These are phyloP conservation scores for Cryptus armator DNA, from an alignment of 2,888 invertebrate species.

Conservation along the genomic window DNA sequence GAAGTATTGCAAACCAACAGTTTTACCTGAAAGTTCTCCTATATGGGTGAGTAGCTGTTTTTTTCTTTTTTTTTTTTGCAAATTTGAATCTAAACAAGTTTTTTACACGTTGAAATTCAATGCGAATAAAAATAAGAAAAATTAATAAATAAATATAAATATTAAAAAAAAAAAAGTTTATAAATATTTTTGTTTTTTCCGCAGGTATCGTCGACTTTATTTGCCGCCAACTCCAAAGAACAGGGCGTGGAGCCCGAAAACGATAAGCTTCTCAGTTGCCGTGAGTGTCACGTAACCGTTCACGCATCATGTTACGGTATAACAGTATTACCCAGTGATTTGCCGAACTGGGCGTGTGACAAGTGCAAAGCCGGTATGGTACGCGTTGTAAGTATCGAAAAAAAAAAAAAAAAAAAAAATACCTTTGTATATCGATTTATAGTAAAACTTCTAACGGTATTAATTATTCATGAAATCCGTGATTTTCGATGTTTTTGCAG, in stretches of 20 bases:
- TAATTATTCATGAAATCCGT: background rate
- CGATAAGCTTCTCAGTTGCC: conserved; percentile 86
- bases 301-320: conserved; percentile 86
- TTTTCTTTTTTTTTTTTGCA: conserved; percentile 20
- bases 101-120: no score
- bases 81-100: background rate
- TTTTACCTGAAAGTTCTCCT: conserved; percentile 82
- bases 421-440: background rate
- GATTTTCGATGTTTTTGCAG: conserved; percentile 74
- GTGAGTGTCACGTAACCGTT: conserved; percentile 87
- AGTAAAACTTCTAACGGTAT: background rate
- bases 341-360: conserved; percentile 84
- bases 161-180: no score
- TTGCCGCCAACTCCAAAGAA: conserved; percentile 83
- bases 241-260: conserved; percentile 81
- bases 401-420: background rate
- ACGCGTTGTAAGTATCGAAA: conserved; percentile 78
- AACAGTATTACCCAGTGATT: conserved; percentile 80
- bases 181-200: background rate
- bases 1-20: conserved; percentile 82
- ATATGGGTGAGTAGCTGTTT: conserved; percentile 80
- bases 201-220: conserved; percentile 81
- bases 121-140: no score
- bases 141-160: no score
- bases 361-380: conserved; percentile 83